Conservation (phyloP, 2,888 invertebrate species). For the Poecilobothrus nobilitatus region DNA sequence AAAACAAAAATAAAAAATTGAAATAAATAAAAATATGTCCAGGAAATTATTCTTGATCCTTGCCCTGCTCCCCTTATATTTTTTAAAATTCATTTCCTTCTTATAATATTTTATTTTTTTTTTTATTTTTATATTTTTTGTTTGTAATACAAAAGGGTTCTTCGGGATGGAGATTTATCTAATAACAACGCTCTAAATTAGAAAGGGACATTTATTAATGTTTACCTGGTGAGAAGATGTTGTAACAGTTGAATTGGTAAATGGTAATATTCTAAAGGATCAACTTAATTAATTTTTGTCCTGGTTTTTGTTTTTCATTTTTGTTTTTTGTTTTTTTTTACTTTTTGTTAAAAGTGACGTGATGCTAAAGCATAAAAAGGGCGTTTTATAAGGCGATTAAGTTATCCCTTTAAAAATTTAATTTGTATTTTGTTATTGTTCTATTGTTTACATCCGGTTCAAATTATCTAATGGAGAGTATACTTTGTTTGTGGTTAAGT, state of each 20-base stretch:
- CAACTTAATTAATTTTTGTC: slow-evolving; percentile 4
- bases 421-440: too few relatives aligned
- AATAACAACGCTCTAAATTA: not conserved
- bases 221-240: slow-evolving; percentile 5
- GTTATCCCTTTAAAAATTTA: not conserved
- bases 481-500: too few relatives aligned
- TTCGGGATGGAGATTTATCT: not conserved
- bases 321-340: not conserved
- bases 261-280: slow-evolving; percentile 2
- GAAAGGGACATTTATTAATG: not conserved
- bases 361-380: not conserved
- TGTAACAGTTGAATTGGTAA: not conserved
- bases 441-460: too few relatives aligned
- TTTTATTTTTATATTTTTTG: not conserved
- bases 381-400: slow-evolving; percentile 2
- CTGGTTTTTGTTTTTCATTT: not conserved
- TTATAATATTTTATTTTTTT: not conserved
- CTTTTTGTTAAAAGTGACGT: not conserved
- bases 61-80: not conserved
- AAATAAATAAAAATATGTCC: not conserved
- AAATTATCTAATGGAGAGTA: too few relatives aligned
- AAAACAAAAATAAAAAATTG: not conserved
- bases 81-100: not conserved
- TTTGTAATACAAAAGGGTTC: not conserved
- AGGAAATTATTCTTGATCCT: not conserved